These are phyloP conservation scores for Pterocles gutturalis DNA, from an alignment of 2,113 vertebrate species.

Conservation along the genomic window DNA sequence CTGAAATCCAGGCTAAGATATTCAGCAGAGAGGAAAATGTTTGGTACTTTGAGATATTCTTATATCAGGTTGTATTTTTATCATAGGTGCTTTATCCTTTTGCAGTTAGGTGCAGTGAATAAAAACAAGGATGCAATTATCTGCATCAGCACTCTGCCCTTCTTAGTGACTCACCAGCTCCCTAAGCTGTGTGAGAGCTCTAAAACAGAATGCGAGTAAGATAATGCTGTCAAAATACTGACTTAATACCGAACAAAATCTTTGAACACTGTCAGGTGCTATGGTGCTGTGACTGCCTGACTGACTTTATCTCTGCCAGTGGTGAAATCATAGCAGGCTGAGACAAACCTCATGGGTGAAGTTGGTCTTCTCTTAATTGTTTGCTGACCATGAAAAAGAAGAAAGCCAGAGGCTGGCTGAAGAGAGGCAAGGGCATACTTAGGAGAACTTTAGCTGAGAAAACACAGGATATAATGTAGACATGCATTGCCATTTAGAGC, in stretches of 20 bases:
- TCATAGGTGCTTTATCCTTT: not conserved
- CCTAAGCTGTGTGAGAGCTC: not conserved
- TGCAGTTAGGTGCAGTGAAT: not conserved
- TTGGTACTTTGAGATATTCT: not conserved
- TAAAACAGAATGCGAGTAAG: not conserved
- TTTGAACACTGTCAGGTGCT: not conserved
- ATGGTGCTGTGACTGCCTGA: rapidly evolving
- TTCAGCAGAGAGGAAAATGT: not conserved
- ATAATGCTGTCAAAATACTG: not conserved
- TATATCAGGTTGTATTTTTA: not conserved
- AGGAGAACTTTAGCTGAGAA: not conserved
- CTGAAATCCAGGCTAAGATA: not conserved
- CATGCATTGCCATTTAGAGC: rapidly evolving
- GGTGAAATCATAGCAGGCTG: not conserved
- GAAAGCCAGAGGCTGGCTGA: not conserved
- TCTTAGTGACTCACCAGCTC: not conserved
- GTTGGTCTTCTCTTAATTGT: not conserved
- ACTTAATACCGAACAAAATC: not conserved
- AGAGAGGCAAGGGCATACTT: not conserved
- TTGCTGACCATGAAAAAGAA: not conserved
- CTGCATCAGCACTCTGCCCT: not conserved
- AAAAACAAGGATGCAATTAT: not conserved
- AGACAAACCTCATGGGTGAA: not conserved
- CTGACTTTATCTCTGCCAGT: not conserved
- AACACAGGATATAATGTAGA: not conserved